Conservation (phyloP, 92 coral and sea anemone genomes). For the Actinostola sp. region DNA sequence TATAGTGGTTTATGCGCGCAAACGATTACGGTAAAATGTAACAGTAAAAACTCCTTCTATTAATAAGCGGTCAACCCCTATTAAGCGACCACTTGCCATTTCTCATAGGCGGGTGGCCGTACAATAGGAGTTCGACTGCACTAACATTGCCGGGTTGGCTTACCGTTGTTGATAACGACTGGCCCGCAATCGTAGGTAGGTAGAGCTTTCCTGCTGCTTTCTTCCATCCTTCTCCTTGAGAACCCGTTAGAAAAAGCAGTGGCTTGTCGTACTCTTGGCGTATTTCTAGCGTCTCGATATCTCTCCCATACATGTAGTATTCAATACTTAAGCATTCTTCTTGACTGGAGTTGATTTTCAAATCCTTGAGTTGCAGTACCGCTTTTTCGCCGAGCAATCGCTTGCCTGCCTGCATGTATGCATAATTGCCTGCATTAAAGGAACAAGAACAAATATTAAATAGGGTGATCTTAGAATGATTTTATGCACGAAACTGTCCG, state of each 20-base stretch:
- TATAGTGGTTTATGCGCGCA: too few species aligned
- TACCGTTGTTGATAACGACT: neutral
- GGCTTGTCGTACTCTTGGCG: neutral
- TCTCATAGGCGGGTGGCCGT: neutral
- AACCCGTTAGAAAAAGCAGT: constrained; percentile 3
- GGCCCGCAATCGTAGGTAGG: neutral
- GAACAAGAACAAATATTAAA: neutral
- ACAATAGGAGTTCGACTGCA: neutral
- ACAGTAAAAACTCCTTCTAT: too few species aligned
- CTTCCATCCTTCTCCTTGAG: constrained; percentile 26
- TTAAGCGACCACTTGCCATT: too few species aligned
- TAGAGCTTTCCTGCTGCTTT: constrained; percentile 10
- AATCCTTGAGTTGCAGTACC: neutral
- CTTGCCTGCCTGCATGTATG: neutral
- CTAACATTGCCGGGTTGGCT: neutral
- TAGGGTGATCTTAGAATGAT: neutral
- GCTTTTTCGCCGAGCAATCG: constrained; percentile 9
- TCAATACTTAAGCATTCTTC: constrained; percentile 1
- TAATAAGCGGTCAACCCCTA: too few species aligned
- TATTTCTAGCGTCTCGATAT: constrained; percentile 1
- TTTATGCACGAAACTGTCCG: neutral
- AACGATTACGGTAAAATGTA: too few species aligned
- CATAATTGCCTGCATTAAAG: constrained; percentile 21
- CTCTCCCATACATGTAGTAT: constrained; percentile 28
- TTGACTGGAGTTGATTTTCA: neutral